These are phyloP conservation scores for Xyliphius kryptos DNA, from an alignment of 2,113 vertebrate species.

Conservation along the genomic window DNA sequence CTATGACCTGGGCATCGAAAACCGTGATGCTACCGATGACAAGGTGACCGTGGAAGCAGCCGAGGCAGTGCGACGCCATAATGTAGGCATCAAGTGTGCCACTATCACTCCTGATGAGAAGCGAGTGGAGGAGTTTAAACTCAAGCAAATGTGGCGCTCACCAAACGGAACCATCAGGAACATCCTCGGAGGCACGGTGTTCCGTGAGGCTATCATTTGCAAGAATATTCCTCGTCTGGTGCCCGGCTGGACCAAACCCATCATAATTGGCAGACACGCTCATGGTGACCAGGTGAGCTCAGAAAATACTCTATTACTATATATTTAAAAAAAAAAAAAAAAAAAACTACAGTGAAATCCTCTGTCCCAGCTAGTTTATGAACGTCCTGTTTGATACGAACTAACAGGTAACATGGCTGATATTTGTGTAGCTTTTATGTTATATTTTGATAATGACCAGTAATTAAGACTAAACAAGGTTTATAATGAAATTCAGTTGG, in stretches of 20 bases:
- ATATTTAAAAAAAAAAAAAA: no score
- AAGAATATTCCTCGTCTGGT: constrained; percentile 94
- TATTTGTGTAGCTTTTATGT: no score
- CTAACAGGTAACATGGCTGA: no score
- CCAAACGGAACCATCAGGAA: constrained; percentile 98
- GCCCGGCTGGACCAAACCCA: constrained; percentile 88
- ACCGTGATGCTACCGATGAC: constrained; percentile 84
- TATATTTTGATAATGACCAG: no score
- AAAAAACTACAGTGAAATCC: no score
- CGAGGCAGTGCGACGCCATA: constrained; percentile 83
- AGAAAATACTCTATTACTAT: no score
- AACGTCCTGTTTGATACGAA: no score
- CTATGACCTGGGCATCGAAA: constrained; percentile 91
- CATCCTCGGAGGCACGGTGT: constrained; percentile 94
- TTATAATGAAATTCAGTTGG: no score
- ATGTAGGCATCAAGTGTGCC: constrained; percentile 90
- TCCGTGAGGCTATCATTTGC: constrained; percentile 95
- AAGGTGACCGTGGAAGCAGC: constrained; percentile 87
- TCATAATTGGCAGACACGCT: constrained; percentile 96
- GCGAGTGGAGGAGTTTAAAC: constrained; percentile 90
- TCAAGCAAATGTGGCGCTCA: constrained; percentile 98
- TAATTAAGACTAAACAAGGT: no score
- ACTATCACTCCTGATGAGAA: constrained; percentile 97
- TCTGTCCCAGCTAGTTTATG: no score
- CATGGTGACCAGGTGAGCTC: constrained; percentile 86